Evolutionary conservation across 2,113 vertebrate genomes (phyloP).

Genomic region (human): DNA sequence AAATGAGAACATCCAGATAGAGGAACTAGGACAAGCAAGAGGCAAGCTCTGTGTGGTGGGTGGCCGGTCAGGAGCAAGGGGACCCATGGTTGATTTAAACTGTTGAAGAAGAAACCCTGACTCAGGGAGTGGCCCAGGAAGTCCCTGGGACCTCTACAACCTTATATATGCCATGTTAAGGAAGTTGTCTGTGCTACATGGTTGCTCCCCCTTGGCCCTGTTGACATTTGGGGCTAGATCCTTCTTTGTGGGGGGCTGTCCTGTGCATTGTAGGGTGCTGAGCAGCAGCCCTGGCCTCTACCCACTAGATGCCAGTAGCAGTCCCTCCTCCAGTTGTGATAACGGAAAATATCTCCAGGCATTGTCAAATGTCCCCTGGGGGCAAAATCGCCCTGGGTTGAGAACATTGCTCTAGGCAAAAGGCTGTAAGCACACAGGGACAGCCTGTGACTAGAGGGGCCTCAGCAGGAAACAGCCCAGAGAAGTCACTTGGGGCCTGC

Average conservation of each 20-base stretch:
- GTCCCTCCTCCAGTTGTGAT: neutral
- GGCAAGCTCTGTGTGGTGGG: fast-evolving
- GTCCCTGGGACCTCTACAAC: no score
- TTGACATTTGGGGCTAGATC: fast-evolving
- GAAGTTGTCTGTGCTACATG: fast-evolving
- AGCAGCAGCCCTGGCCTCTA: neutral
- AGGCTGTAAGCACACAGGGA: fast-evolving
- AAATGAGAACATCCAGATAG: fast-evolving
- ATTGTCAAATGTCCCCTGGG: neutral
- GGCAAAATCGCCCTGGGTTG: neutral
- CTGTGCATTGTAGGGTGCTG: no score
- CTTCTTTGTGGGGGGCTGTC: fast-evolving
- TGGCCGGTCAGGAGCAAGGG: fast-evolving
- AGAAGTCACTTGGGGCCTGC: fast-evolving
- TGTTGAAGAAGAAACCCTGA: fast-evolving
- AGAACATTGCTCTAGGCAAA: neutral
- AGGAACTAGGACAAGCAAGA: neutral
- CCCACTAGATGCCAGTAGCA: neutral
- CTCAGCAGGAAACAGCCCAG: no score
- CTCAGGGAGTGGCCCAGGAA: no score
- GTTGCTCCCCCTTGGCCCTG: neutral
- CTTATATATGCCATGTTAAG: fast-evolving
- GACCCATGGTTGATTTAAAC: fast-evolving
- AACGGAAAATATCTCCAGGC: neutral
- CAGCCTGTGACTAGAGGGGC: fast-evolving